phyloP scores from a whole-genome alignment of 2,888 invertebrate genomes.

The Ferdinandea cuprea region DNA sequence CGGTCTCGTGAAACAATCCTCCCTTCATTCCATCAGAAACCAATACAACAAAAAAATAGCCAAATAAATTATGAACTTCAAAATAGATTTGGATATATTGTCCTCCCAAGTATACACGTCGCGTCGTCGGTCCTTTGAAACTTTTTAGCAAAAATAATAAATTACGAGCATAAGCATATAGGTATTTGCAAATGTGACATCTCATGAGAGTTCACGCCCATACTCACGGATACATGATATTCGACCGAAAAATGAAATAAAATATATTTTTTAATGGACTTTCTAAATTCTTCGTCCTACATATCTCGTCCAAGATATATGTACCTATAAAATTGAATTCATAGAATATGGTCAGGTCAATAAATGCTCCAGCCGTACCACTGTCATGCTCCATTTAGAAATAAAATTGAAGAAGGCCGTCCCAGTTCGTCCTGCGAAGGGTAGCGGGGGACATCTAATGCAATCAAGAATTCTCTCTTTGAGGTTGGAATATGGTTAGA shows the following conservation, averaged over 20 bases:
- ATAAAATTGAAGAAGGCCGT: not conserved
- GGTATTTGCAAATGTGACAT: constrained; percentile 11
- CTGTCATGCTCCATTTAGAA: constrained; percentile 12
- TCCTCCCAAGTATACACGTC: constrained; percentile 66
- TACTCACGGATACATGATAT: constrained; percentile 7
- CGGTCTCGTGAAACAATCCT: not conserved
- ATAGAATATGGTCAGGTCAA: constrained; percentile 14
- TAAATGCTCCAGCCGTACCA: constrained; percentile 2
- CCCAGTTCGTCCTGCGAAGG: no score
- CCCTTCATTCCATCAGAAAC: constrained; percentile 13
- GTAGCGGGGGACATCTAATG: constrained; percentile 35
- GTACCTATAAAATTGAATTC: constrained; percentile 23
- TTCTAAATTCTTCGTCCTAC: constrained; percentile 26
- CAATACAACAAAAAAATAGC: not conserved
- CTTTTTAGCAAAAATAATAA: constrained; percentile 60
- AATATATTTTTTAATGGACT: constrained; percentile 59
- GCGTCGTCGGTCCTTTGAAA: constrained; percentile 63
- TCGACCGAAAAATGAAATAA: constrained; percentile 42
- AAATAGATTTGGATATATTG: constrained; percentile 74
- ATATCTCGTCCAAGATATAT: constrained; percentile 17
- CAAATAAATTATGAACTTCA: constrained; percentile 70
- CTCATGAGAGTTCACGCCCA: not conserved
- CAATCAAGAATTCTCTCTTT: constrained; percentile 35
- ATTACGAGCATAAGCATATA: constrained; percentile 36
- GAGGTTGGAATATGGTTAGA: not conserved